Evolutionary conservation across 2,888 invertebrate genomes (phyloP), one percentile per base, ranked within the genome.

Genomic region (Amphipoea oculea): DNA sequence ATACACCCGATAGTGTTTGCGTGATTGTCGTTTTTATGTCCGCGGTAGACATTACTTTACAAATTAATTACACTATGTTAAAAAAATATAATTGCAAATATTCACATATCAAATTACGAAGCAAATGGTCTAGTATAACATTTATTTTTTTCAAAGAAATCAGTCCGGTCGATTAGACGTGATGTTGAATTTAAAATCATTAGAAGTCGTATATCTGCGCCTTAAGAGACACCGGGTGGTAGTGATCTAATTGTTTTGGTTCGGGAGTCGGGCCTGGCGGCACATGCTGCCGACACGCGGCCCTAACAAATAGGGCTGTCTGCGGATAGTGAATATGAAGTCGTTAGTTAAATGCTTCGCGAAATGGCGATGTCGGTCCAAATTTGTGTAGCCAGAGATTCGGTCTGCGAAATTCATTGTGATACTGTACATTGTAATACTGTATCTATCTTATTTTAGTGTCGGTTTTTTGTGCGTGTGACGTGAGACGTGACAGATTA

Each of bases 201-300:
- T n/a, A n/a, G n/a, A n/a, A n/a, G n/a, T n/a, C n/a, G n/a, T n/a
- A n/a, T n/a, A n/a, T n/a, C n/a, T n/a, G n/a, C n/a, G n/a, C n/a
- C n/a, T n/a, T n/a, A n/a, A 92, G 89, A 92, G 92, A 91, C 83
- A 80, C 86, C 90, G 88, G 87, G 77, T 89, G 93, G 91, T 91
- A 92, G 91, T 92, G 92, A 93, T 94, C 92, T 94, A 94, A 96
- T 95, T 95, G 95, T 95, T 95, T 94, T 94, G 92, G 92, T 93
- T 92, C 90, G 89, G 87, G 78, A 79, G 78, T 57, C 73, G 81
- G 78, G 87, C 87, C 83, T 82, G 91, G 83, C 86, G 90, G 92
- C 94, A 94, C 92, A 92, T 94, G 95, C 91, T 91, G 90, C 89
- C 88, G 92, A 92, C 91, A 88, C 86, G 86, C 86, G 85, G 87